phyloP scores from a whole-genome alignment of 2,888 invertebrate species.

The Aphidius colemani region DNA sequence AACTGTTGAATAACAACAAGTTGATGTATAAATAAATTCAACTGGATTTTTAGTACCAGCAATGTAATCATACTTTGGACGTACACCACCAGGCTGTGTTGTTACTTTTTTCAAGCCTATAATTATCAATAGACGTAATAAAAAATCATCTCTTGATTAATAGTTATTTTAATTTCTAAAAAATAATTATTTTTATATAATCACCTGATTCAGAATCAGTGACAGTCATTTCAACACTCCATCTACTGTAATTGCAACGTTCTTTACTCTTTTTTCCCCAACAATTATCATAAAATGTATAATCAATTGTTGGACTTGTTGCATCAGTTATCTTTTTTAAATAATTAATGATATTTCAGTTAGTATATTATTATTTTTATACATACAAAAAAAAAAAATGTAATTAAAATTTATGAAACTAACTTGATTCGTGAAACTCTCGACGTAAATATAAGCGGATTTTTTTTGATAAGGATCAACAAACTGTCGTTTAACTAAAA shows the following conservation, averaged over 20 bases:
- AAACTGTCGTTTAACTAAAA: conserved; percentile 38
- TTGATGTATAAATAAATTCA: conserved; percentile 70
- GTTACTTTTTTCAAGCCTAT: conserved; percentile 50
- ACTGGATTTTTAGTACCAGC: conserved; percentile 72
- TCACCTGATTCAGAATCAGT: conserved; percentile 71
- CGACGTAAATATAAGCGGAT: conserved; percentile 46
- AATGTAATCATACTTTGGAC: conserved; percentile 68
- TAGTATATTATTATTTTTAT: too few relatives aligned
- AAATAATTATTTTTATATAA: conserved; percentile 11
- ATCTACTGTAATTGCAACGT: conserved; percentile 69
- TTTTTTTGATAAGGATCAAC: conserved; percentile 43
- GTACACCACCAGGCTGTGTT: conserved; percentile 63
- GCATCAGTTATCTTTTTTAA: conserved; percentile 59
- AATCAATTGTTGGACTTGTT: conserved; percentile 66
- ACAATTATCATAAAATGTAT: conserved; percentile 69
- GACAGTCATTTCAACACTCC: conserved; percentile 73
- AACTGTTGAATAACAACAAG: conserved; percentile 74
- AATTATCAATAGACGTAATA: conserved; percentile 6
- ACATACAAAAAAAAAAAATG: too few relatives aligned
- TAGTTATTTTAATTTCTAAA: background rate
- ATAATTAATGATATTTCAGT: background rate
- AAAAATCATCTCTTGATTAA: conserved; percentile 3
- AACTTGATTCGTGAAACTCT: conserved; percentile 35
- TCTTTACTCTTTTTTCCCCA: conserved; percentile 63
- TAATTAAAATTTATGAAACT: conserved; percentile 18